A percentile compares a stretch with the other conserved stretches of the same genome.
These are phyloP conservation scores for Rhamphomyia laevipes DNA, from an alignment of 2,888 invertebrate species.

Conservation along the genomic window DNA sequence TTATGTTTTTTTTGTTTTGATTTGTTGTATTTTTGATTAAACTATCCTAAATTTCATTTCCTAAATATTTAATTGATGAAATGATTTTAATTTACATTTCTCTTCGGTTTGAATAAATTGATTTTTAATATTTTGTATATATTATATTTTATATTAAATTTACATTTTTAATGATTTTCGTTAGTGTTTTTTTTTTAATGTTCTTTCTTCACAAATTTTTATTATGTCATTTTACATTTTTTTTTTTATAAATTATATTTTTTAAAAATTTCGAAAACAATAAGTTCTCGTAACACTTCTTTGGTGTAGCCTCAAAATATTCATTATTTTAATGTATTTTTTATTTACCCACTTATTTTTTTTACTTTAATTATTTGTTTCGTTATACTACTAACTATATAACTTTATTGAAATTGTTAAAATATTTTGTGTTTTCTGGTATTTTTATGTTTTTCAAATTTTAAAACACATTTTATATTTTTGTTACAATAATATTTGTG, in stretches of 20 bases:
- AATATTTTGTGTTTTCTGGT: background rate
- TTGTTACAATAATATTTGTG: background rate
- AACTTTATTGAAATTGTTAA: background rate
- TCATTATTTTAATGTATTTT: slow-evolving; percentile 8
- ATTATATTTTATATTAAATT: too few species aligned
- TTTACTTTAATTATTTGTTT: slow-evolving; percentile 9
- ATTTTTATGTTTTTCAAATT: background rate
- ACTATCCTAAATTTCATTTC: too few species aligned
- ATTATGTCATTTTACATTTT: background rate
- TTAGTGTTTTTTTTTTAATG: background rate
- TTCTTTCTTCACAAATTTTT: background rate
- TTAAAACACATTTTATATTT: slow-evolving; percentile 2
- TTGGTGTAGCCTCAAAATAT: slow-evolving; percentile 23
- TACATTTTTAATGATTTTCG: background rate
- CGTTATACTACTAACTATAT: slow-evolving; percentile 5
- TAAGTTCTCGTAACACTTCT: slow-evolving; percentile 9
- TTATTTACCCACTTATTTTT: background rate
- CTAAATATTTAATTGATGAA: too few species aligned
- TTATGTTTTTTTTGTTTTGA: too few species aligned
- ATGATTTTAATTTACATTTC: too few species aligned
- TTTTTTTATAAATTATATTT: background rate
- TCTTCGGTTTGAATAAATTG: too few species aligned
- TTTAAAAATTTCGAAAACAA: background rate
- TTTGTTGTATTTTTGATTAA: too few species aligned
- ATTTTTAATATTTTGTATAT: too few species aligned